phyloP scores from a whole-genome alignment of 2,888 invertebrate genomes.

The Balanococcus diminutus region DNA sequence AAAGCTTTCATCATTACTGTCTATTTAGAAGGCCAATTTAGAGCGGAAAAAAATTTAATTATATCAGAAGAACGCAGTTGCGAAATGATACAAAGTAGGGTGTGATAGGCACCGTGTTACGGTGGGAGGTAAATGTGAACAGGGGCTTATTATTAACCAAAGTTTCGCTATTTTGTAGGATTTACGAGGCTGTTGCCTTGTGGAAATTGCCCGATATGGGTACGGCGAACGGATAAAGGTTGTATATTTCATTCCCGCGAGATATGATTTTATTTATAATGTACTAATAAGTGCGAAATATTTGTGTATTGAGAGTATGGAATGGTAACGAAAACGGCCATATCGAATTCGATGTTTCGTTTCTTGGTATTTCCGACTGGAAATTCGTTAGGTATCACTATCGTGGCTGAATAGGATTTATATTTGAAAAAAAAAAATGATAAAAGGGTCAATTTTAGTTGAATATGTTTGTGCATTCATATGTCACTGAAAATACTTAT shows the following conservation, averaged over 20 bases:
- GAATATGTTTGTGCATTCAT: too few relatives aligned
- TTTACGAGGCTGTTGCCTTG: conserved; percentile 49
- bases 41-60: conserved; percentile 50
- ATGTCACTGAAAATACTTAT: too few relatives aligned
- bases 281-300: conserved; percentile 8
- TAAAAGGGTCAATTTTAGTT: too few relatives aligned
- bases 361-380: too few relatives aligned
- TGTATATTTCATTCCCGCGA: background rate
- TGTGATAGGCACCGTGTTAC: background rate
- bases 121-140: conserved; percentile 10
- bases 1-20: conserved; percentile 50
- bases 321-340: too few relatives aligned
- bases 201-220: background rate
- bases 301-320: background rate
- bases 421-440: too few relatives aligned
- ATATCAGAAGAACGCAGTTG: conserved; percentile 8
- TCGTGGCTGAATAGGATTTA: too few relatives aligned
- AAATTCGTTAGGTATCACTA: too few relatives aligned
- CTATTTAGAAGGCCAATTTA: conserved; percentile 47
- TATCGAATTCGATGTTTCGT: too few relatives aligned
- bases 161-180: conserved; percentile 48
- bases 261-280: background rate
- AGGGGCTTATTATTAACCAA: conserved; percentile 50
- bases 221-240: background rate
- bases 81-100: conserved; percentile 31